These are phyloP conservation scores for Xestia ashworthii DNA, from an alignment of 2,888 invertebrate genomes.

Conservation along the genomic window DNA sequence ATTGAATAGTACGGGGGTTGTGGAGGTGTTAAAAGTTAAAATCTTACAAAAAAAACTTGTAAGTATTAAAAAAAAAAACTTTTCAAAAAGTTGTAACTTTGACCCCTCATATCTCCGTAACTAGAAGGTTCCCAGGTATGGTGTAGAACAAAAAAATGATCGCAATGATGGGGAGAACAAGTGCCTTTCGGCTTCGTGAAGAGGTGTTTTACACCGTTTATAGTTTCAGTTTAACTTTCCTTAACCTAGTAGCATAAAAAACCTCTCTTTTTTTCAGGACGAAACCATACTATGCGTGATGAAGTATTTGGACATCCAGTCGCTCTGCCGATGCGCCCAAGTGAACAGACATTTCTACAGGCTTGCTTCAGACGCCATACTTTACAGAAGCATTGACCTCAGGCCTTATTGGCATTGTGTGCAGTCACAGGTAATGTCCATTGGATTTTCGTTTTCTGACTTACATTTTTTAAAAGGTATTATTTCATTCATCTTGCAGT, in stretches of 20 bases:
- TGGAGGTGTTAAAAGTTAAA: too few species aligned
- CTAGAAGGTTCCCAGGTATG: too few species aligned
- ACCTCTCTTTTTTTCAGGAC: conserved; percentile 90
- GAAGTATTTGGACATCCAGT: conserved; percentile 94
- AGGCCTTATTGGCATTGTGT: conserved; percentile 96
- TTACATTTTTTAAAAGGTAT: background rate
- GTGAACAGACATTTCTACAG: conserved; percentile 93
- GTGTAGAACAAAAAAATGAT: too few species aligned
- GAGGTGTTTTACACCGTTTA: too few species aligned
- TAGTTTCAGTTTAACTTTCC: background rate
- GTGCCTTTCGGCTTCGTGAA: too few species aligned
- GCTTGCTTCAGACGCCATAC: conserved; percentile 93
- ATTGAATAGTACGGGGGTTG: too few species aligned
- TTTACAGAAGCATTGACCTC: conserved; percentile 95
- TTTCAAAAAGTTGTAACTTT: too few species aligned
- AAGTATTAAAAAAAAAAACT: too few species aligned
- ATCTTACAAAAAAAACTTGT: too few species aligned
- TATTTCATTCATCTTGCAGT: background rate
- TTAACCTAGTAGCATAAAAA: background rate
- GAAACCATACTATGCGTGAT: conserved; percentile 96
- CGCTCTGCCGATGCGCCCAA: conserved; percentile 94
- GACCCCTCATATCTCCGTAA: too few species aligned
- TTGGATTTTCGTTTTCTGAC: background rate
- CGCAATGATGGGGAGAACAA: too few species aligned
- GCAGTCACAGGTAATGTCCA: conserved; percentile 88